A percentile compares a stretch with the other conserved stretches of the same genome.
phyloP scores from a whole-genome alignment of 37 sponge, comb jelly and placozoan genomes.

The Oopsacas minuta region DNA sequence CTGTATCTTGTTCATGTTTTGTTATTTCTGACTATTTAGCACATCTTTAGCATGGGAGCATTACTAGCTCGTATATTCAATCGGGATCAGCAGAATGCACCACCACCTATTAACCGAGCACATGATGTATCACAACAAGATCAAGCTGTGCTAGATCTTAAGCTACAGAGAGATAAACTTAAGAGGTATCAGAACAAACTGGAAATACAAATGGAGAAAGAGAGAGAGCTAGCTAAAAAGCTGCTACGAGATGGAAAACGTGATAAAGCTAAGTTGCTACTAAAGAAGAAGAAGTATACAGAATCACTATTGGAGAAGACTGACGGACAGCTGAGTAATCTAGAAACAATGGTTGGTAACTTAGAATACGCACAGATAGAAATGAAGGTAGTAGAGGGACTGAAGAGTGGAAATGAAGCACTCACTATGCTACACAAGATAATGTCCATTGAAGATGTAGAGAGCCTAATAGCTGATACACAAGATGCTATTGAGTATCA shows the following conservation, averaged over 20 bases:
- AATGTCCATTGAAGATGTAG: constrained; percentile 95
- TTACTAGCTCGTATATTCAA: background rate
- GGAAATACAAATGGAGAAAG: constrained; percentile 55
- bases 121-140: background rate
- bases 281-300: constrained; percentile 89
- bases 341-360: constrained; percentile 73
- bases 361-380: constrained; percentile 95
- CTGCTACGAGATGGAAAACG: constrained; percentile 75
- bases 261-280: constrained; percentile 80
- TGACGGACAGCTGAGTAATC: constrained; percentile 79
- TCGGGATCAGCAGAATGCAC: background rate
- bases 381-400: constrained; percentile 85
- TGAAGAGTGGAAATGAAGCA: constrained; percentile 80
- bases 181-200: constrained; percentile 89
- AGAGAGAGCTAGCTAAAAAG: constrained; percentile 70
- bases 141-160: constrained; percentile 44
- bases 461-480: constrained; percentile 87
- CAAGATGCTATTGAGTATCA: constrained; percentile 93
- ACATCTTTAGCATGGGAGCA: background rate
- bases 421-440: constrained; percentile 79
- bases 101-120: background rate
- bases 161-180: constrained; percentile 76
- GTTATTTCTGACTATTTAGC: too few relatives aligned
- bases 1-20: too few relatives aligned
- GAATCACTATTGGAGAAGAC: constrained; percentile 84